Percentiles rank a stretch among this genome's conserved stretches.
Evolutionary conservation across 2,113 vertebrate genomes (phyloP).

Genomic region (Dipodomys spectabilis): DNA sequence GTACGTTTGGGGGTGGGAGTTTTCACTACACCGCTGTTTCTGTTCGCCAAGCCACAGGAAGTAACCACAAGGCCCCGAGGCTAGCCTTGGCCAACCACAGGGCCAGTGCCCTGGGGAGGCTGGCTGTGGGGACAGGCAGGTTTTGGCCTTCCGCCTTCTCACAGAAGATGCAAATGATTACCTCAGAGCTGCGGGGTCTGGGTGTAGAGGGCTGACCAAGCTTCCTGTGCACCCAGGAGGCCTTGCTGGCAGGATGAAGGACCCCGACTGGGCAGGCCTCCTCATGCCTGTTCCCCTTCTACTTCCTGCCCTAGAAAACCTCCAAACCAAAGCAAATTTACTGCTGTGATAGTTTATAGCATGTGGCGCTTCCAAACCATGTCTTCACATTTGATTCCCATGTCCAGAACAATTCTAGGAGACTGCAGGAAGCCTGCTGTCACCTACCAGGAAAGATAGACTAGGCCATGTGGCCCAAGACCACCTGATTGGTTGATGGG

Average conservation of each 20-base stretch:
- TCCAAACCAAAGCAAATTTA: background rate
- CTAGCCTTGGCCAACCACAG: slow-evolving; percentile 16
- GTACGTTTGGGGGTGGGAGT: background rate
- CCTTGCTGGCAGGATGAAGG: accelerated
- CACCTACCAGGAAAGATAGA: background rate
- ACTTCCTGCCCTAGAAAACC: slow-evolving; percentile 27
- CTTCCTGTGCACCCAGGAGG: background rate
- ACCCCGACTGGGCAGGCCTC: background rate
- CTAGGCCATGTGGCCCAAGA: accelerated
- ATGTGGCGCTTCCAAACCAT: background rate
- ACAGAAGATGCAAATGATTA: background rate
- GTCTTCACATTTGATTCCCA: background rate
- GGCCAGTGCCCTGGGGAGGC: background rate
- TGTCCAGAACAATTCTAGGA: background rate
- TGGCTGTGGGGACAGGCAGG: accelerated
- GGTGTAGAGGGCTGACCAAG: slow-evolving; percentile 52
- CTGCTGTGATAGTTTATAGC: background rate
- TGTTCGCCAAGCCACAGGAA: slow-evolving; percentile 14
- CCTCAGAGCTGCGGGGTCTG: background rate
- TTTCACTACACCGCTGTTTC: background rate
- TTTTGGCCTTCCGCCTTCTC: slow-evolving; percentile 54
- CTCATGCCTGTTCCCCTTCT: background rate
- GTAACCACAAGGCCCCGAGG: background rate
- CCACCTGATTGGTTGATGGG: background rate
- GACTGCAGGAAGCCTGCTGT: background rate